Base-by-base conservation (phyloP, 2,888 invertebrate genomes). In the Netelia virgata region DNA sequence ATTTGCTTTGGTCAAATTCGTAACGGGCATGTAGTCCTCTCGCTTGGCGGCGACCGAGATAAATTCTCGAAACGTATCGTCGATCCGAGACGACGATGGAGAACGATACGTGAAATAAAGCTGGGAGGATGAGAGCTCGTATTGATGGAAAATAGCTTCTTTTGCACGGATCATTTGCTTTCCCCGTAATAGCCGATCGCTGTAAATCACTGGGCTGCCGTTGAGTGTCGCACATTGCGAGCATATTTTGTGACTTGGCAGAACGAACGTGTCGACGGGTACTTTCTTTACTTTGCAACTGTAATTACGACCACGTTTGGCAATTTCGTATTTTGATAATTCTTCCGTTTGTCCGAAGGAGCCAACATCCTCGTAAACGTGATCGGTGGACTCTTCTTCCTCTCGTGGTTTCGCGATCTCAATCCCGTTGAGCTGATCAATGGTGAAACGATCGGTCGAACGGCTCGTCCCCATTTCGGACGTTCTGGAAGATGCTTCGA, bases 131-230 rank as follows among this genome's bases (percentile, higher is more conserved):
- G 63, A 47, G 23, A 83, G 18, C 61, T 90, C 87, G 47, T 87
- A 86, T 36, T 91, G 89, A 70, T 83, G 79, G 28, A 92, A 81
- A 18, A 82, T 61, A 28, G 90, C 88, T 86, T 92, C 91, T 73
- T 83, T 87, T 2, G 91, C 90, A 14, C 82, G 63, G 3, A 93
- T 86, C 0, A 88, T 81, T 53, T 88, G 82, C 10, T 90, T 91
- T 0, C 82, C 78, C 75, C 91, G 91, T 55, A 93, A 86, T 36
- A 93, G 86, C 18, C 89, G 89, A 84, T 93, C 93, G 53, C 90
- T 92, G 70, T 92, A 93, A 61, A 93, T 89, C 0, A 87, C 83
- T 1, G 92, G 92, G 81, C 90, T 92, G 1, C 82, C 78, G 1
- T 83, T 86, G 47, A 77, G 41, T n/a, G 57, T 87, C 3, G 88